These are phyloP conservation scores for Eulacestoma nigropectus DNA, from an alignment of 2,113 vertebrate genomes.

Conservation along the genomic window DNA sequence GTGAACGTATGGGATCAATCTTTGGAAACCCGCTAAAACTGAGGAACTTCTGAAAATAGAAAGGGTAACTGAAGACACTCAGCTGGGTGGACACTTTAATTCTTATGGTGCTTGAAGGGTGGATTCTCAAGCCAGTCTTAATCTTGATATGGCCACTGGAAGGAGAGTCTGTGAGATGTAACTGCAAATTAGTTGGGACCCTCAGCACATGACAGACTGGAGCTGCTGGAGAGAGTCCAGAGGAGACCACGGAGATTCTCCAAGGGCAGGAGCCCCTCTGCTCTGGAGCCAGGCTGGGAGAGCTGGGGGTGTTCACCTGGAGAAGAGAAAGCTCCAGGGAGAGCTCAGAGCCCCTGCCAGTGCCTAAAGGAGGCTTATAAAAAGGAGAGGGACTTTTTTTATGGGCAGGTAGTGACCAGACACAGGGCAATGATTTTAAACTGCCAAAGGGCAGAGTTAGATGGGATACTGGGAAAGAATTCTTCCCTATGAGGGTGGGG, in stretches of 20 bases:
- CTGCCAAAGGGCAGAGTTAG: not conserved
- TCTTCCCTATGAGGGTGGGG: accelerated
- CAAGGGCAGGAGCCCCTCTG: not conserved
- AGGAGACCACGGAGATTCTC: accelerated
- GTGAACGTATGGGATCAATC: accelerated
- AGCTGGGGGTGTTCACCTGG: not conserved
- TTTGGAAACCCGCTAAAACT: not conserved
- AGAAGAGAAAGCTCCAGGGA: not conserved
- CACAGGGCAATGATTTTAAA: not conserved
- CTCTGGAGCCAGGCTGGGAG: not conserved
- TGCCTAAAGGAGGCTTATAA: not conserved
- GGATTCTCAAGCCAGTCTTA: not conserved
- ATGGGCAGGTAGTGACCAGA: not conserved
- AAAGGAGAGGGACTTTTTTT: not conserved
- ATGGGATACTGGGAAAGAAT: accelerated
- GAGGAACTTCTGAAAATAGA: not conserved
- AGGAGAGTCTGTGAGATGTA: not conserved
- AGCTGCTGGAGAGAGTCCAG: not conserved
- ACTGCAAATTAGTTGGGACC: not conserved
- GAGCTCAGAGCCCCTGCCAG: not conserved
- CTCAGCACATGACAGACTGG: not conserved
- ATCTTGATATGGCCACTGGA: not conserved
- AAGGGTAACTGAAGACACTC: not conserved
- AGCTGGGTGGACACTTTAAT: not conserved
- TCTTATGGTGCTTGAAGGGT: not conserved